These are phyloP conservation scores for Drosophila prolongata DNA, from an alignment of 2,888 invertebrate genomes.

Conservation along the genomic window DNA sequence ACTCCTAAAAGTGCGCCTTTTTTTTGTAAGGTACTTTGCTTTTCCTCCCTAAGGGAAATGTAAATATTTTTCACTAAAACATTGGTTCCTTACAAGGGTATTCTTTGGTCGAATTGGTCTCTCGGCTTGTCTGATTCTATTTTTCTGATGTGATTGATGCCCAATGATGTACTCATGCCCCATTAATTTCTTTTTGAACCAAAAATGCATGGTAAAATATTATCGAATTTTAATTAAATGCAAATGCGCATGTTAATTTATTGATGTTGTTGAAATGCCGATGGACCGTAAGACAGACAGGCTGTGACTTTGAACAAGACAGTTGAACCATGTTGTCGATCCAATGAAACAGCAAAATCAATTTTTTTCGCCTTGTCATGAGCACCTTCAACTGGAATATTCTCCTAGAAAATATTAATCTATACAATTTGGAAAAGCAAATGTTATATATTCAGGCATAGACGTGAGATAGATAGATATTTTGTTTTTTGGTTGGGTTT, in stretches of 20 bases:
- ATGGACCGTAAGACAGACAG: conserved; percentile 16
- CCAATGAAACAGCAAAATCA: conserved; percentile 8
- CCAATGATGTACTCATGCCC: conserved; percentile 60
- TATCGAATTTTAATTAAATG: conserved; percentile 65
- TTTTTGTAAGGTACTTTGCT: too few relatives aligned
- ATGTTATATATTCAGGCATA: conserved; percentile 15
- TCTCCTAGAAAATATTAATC: conserved; percentile 4
- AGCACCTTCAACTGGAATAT: conserved; percentile 41
- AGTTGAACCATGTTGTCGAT: conserved; percentile 36
- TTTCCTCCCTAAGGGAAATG: too few relatives aligned
- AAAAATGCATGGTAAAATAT: conserved; percentile 44
- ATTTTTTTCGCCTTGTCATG: conserved; percentile 36
- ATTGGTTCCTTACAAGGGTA: conserved; percentile 8
- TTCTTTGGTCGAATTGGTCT: conserved; percentile 2
- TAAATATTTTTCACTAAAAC: too few relatives aligned
- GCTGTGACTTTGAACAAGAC: conserved; percentile 33
- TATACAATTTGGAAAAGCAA: conserved; percentile 26
- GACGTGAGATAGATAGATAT: conserved; percentile 14
- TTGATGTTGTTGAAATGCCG: conserved; percentile 40
- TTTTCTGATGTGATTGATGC: conserved; percentile 68
- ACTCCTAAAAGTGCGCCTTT: too few relatives aligned
- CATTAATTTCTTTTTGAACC: conserved; percentile 64
- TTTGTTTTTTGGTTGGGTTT: conserved; percentile 38
- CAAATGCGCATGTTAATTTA: conserved; percentile 62
- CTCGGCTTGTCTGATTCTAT: conserved; percentile 40